Conservation (phyloP, 1,140 invertebrate species). For the Cyclina sinensis region DNA sequence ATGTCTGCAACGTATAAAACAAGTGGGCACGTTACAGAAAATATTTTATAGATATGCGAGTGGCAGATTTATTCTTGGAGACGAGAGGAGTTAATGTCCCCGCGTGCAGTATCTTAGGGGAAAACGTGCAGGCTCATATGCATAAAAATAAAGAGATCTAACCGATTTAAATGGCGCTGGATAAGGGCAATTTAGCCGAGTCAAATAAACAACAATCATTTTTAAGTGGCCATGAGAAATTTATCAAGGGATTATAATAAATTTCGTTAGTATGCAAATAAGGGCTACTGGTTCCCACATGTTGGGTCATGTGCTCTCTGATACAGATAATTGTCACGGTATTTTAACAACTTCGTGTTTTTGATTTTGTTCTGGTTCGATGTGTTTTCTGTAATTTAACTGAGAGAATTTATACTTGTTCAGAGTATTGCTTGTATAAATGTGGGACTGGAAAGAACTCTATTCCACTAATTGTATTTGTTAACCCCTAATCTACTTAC, state of each 20-base stretch:
- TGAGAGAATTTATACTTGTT: too few relatives aligned
- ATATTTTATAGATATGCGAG: constrained; percentile 2
- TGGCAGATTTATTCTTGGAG: constrained; percentile 24
- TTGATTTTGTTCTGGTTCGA: too few relatives aligned
- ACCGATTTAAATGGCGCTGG: not conserved
- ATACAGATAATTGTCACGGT: too few relatives aligned
- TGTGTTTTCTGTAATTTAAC: too few relatives aligned
- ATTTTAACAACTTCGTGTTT: too few relatives aligned
- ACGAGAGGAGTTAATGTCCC: not conserved
- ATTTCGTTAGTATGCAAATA: constrained; percentile 47
- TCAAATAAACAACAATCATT: constrained; percentile 53
- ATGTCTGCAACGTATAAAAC: not conserved
- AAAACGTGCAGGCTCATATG: constrained; percentile 21
- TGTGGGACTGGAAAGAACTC: too few relatives aligned
- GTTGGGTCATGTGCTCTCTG: not conserved
- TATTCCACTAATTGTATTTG: too few relatives aligned
- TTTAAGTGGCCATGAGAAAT: constrained; percentile 37
- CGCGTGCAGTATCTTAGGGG: not conserved
- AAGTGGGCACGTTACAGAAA: not conserved
- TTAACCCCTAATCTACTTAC: too few relatives aligned
- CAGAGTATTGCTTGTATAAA: too few relatives aligned
- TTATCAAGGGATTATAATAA: constrained; percentile 33
- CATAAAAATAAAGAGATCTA: constrained; percentile 6
- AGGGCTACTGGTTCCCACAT: not conserved
- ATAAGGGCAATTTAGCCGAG: constrained; percentile 39